Conservation (phyloP, 2,888 invertebrate species). For the Hemaris fuciformis region DNA sequence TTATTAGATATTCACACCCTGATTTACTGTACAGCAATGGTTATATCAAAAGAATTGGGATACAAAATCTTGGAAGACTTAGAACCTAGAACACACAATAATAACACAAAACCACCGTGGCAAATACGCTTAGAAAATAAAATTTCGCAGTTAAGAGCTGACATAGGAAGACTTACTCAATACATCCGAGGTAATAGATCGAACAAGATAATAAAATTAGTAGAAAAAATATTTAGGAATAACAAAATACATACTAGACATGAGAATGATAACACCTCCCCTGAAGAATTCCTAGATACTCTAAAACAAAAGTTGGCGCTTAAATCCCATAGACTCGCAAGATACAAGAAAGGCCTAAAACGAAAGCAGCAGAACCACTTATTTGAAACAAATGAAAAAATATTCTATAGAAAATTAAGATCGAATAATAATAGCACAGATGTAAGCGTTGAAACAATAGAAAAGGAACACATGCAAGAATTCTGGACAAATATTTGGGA, state of each 20-base stretch:
- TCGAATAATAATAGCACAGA: neutral
- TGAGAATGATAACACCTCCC: slow-evolving; percentile 22
- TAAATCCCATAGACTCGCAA: slow-evolving; percentile 8
- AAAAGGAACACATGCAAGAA: too few species aligned
- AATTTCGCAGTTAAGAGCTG: too few species aligned
- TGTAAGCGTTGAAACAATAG: too few species aligned
- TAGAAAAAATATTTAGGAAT: slow-evolving; percentile 20
- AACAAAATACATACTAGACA: slow-evolving; percentile 18
- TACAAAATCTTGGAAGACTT: slow-evolving; percentile 4
- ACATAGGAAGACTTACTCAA: too few species aligned
- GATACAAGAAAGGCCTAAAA: slow-evolving; percentile 11
- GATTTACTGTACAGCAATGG: slow-evolving; percentile 22
- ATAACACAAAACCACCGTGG: too few species aligned
- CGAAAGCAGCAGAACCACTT: slow-evolving; percentile 9
- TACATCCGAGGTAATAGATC: too few species aligned
- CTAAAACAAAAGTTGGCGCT: slow-evolving; percentile 23
- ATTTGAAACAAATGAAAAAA: neutral
- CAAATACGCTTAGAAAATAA: too few species aligned
- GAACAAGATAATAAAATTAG: slow-evolving; percentile 13
- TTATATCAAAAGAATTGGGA: slow-evolving; percentile 17
- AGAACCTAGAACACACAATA: neutral
- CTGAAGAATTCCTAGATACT: slow-evolving; percentile 26
- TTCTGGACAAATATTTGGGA: neutral
- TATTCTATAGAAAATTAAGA: slow-evolving; percentile 3
- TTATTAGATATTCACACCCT: slow-evolving; percentile 16